Percentiles rank a stretch among this genome's conserved stretches.
These are phyloP conservation scores for Acronicta leporina DNA, from an alignment of 2,888 invertebrate genomes.

Conservation along the genomic window DNA sequence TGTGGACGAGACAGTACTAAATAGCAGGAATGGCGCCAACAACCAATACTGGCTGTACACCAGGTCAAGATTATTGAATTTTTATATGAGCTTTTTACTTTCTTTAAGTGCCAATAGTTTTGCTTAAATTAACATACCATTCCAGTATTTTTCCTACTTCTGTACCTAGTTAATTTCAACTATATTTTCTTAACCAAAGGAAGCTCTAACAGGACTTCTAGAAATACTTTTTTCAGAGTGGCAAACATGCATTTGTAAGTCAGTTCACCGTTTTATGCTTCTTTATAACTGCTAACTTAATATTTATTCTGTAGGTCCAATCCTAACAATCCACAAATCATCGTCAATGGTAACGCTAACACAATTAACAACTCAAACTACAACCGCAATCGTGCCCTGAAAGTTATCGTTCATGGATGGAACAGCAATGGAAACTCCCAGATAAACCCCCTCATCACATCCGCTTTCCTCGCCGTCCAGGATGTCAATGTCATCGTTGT, in stretches of 20 bases:
- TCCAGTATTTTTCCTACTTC: too few relatives aligned
- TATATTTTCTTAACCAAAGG: too few relatives aligned
- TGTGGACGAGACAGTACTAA: slow-evolving; percentile 47
- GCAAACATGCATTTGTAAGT: too few relatives aligned
- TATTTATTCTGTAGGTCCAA: slow-evolving; percentile 61
- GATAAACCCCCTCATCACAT: slow-evolving; percentile 66
- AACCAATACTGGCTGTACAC: slow-evolving; percentile 72
- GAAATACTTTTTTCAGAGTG: too few relatives aligned
- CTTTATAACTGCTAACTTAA: neutral
- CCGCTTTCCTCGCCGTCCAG: slow-evolving; percentile 69
- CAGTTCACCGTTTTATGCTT: too few relatives aligned
- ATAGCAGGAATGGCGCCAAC: slow-evolving; percentile 62
- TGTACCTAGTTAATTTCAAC: too few relatives aligned
- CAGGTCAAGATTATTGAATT: slow-evolving; percentile 49
- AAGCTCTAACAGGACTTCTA: too few relatives aligned
- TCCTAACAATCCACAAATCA: slow-evolving; percentile 61
- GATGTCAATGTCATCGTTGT: slow-evolving; percentile 76
- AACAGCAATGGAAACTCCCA: slow-evolving; percentile 68
- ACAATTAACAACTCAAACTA: slow-evolving; percentile 68
- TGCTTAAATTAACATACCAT: too few relatives aligned
- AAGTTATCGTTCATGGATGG: slow-evolving; percentile 78
- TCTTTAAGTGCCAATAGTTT: too few relatives aligned
- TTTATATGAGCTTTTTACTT: too few relatives aligned
- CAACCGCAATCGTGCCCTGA: slow-evolving; percentile 60
- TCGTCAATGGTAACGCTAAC: slow-evolving; percentile 67